Evolutionary conservation across 2,888 invertebrate genomes (phyloP).

Genomic region (Opisthograptis luteolata): DNA sequence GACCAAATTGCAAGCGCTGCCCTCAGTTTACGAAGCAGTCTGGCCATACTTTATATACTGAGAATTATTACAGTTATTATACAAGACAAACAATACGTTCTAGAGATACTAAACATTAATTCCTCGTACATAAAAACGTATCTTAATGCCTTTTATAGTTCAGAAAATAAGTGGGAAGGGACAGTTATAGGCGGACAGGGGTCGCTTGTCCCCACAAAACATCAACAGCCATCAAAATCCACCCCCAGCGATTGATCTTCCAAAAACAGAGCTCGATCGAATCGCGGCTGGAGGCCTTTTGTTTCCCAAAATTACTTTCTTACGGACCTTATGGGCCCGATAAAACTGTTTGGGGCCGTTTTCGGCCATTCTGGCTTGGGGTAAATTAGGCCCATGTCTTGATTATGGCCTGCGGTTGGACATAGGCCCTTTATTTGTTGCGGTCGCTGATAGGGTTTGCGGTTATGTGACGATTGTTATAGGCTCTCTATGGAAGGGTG

Average conservation of each 20-base stretch:
- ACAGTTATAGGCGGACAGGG: too few species aligned
- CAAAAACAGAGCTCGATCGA: conserved; percentile 6
- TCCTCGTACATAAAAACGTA: too few species aligned
- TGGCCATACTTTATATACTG: too few species aligned
- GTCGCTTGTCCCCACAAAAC: not conserved
- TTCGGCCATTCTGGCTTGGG: conserved; percentile 45
- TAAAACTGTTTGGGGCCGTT: conserved; percentile 58
- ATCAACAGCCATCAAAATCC: not conserved
- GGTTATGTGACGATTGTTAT: conserved; percentile 8
- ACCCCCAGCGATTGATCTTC: conserved; percentile 15
- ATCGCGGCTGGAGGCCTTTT: conserved; percentile 48
- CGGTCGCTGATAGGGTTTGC: conserved; percentile 39
- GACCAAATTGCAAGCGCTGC: too few species aligned
- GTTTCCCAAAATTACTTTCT: conserved; percentile 72
- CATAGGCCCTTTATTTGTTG: conserved; percentile 48
- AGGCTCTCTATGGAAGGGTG: too few species aligned
- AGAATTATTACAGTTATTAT: too few species aligned
- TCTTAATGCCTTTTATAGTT: too few species aligned
- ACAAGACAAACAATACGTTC: too few species aligned
- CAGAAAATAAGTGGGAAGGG: too few species aligned
- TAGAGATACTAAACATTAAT: too few species aligned
- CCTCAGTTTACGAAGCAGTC: too few species aligned
- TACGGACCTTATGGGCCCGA: conserved; percentile 69
- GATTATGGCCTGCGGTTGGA: conserved; percentile 53
- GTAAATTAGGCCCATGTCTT: conserved; percentile 60